Percentiles rank a stretch among this genome's conserved stretches.
phyloP scores from a whole-genome alignment of 2,113 vertebrate genomes.

The Labeo rohita region DNA sequence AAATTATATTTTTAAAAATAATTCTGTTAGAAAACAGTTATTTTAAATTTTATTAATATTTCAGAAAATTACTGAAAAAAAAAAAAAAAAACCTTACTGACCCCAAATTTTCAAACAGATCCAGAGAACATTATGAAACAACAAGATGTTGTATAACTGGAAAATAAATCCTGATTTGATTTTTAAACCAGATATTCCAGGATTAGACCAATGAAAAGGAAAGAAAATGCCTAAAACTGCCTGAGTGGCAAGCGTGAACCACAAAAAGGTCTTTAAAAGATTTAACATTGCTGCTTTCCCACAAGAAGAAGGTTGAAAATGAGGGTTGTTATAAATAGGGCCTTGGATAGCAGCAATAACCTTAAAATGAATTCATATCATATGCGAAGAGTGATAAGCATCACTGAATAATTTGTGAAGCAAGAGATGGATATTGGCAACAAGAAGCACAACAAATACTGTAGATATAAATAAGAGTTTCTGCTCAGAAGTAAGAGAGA shows the following conservation, averaged over 20 bases:
- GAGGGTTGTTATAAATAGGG: conserved; percentile 6
- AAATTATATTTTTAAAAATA: background rate
- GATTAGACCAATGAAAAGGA: background rate
- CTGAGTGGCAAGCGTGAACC: background rate
- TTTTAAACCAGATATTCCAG: background rate
- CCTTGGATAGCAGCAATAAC: background rate
- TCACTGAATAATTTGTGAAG: conserved; percentile 31
- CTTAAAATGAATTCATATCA: conserved; percentile 21
- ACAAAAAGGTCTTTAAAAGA: conserved; percentile 20
- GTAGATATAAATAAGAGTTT: background rate
- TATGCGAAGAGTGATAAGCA: conserved; percentile 16
- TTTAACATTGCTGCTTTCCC: background rate
- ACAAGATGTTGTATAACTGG: background rate
- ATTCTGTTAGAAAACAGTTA: background rate
- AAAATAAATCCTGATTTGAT: conserved; percentile 2
- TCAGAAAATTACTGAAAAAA: background rate
- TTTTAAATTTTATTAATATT: background rate
- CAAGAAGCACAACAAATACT: background rate
- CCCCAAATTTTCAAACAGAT: background rate
- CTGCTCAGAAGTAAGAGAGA: background rate
- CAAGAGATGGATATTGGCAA: conserved; percentile 15
- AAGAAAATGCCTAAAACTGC: background rate
- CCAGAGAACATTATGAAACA: background rate
- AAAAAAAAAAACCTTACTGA: background rate
- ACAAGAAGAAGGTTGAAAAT: background rate